Conservation (phyloP, 2,888 invertebrate species). For the Xylocampa areola region DNA sequence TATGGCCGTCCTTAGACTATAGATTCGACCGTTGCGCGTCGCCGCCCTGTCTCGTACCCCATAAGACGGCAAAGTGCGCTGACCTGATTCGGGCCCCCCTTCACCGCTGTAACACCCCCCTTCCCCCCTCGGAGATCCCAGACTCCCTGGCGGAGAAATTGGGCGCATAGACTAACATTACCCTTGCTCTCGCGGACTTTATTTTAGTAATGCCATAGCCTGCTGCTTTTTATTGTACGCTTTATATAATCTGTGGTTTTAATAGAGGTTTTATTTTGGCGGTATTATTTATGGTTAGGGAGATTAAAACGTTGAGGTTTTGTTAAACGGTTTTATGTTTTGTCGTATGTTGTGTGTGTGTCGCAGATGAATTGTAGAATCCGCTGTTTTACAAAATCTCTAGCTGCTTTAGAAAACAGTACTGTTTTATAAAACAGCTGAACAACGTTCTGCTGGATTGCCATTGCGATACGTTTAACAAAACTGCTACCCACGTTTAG, state of each 20-base stretch:
- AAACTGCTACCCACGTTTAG: too few species aligned
- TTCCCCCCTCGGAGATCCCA: slow-evolving; percentile 53
- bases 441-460: too few species aligned
- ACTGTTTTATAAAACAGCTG: too few species aligned
- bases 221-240: slow-evolving; percentile 32
- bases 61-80: slow-evolving; percentile 75
- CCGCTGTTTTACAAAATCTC: too few species aligned
- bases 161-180: slow-evolving; percentile 50
- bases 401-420: too few species aligned
- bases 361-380: too few species aligned
- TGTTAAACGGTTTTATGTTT: too few species aligned
- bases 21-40: slow-evolving; percentile 60
- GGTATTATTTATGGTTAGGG: slow-evolving; percentile 13
- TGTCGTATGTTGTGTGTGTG: too few species aligned
- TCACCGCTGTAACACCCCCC: slow-evolving; percentile 20
- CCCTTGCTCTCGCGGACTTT: slow-evolving; percentile 36
- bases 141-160: slow-evolving; percentile 74
- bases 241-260: slow-evolving; percentile 31
- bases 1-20: slow-evolving; percentile 39
- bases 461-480: too few species aligned
- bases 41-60: slow-evolving; percentile 74
- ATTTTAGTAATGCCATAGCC: slow-evolving; percentile 23
- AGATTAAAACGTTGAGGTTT: slow-evolving; percentile 3
- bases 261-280: slow-evolving; percentile 38
- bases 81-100: slow-evolving; percentile 67